These are phyloP conservation scores for Meloidogyne exigua DNA, from an alignment of 1,140 invertebrate species.

Conservation along the genomic window DNA sequence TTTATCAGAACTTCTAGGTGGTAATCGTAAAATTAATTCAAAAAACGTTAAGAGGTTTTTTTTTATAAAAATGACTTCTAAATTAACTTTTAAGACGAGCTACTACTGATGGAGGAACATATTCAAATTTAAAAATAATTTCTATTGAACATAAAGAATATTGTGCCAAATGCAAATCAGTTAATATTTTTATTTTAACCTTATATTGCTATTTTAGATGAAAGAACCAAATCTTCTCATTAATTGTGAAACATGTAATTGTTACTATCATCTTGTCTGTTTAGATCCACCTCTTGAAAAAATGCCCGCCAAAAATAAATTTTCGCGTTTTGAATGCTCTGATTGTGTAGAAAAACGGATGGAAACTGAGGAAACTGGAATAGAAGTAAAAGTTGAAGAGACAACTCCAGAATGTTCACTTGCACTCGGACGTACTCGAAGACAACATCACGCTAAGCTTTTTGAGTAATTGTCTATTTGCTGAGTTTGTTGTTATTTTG, in stretches of 20 bases:
- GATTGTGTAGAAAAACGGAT: conserved; percentile 32
- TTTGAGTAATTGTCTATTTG: background rate
- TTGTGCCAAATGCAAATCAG: background rate
- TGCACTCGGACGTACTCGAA: background rate
- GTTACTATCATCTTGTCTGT: conserved; percentile 88
- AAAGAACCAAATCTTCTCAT: conserved; percentile 81
- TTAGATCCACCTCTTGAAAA: conserved; percentile 83
- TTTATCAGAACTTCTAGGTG: background rate
- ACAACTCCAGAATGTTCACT: background rate
- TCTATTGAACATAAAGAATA: conserved; percentile 24
- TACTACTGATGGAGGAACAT: background rate
- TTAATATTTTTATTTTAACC: conserved; percentile 22
- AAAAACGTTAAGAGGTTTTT: background rate
- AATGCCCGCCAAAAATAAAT: conserved; percentile 70
- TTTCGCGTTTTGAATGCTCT: conserved; percentile 32
- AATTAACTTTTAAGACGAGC: background rate
- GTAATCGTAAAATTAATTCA: conserved; percentile 1
- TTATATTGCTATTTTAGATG: conserved; percentile 4
- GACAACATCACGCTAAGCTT: background rate
- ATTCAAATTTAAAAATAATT: conserved; percentile 9
- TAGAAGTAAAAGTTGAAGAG: background rate
- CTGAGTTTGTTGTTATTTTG: background rate
- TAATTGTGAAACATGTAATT: conserved; percentile 87
- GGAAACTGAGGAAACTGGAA: background rate
- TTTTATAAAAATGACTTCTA: background rate